A percentile compares a stretch with the other conserved stretches of the same genome.
phyloP scores from a whole-genome alignment of 1,140 invertebrate genomes.

The Armadillidium nasatum region DNA sequence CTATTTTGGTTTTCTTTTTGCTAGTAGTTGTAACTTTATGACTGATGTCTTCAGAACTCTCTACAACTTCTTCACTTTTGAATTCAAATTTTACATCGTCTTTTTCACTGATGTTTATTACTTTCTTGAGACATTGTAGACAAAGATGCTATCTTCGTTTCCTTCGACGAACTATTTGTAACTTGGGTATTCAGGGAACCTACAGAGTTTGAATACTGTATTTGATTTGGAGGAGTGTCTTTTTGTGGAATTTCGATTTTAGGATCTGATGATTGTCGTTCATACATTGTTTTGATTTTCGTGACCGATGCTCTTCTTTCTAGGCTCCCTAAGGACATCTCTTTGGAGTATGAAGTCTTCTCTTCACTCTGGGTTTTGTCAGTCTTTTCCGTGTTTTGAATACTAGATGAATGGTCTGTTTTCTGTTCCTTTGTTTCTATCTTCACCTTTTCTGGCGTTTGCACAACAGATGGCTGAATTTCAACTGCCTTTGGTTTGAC shows the following conservation, averaged over 20 bases:
- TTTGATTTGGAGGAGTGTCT: neutral
- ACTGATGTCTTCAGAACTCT: neutral
- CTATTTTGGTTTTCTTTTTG: neutral
- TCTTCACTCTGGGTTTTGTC: too few species aligned
- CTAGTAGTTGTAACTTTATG: neutral
- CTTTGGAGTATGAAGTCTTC: neutral
- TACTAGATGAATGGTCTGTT: too few species aligned
- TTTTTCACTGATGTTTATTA: neutral
- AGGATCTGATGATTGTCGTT: neutral
- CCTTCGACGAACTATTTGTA: neutral
- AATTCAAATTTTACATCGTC: neutral
- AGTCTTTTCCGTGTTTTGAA: too few species aligned
- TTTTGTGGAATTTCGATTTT: neutral
- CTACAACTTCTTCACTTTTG: neutral
- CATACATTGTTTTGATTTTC: neutral
- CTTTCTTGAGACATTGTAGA: neutral
- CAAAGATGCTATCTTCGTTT: neutral
- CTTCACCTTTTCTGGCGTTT: too few species aligned
- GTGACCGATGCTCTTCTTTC: neutral
- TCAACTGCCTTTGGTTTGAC: too few species aligned
- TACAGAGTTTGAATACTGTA: too few species aligned
- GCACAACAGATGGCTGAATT: too few species aligned
- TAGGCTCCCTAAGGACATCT: neutral
- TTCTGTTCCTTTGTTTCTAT: too few species aligned
- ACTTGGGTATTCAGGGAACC: too few species aligned